phyloP scores from a whole-genome alignment of 2,113 vertebrate genomes.

The Pleuronectes platessa region DNA sequence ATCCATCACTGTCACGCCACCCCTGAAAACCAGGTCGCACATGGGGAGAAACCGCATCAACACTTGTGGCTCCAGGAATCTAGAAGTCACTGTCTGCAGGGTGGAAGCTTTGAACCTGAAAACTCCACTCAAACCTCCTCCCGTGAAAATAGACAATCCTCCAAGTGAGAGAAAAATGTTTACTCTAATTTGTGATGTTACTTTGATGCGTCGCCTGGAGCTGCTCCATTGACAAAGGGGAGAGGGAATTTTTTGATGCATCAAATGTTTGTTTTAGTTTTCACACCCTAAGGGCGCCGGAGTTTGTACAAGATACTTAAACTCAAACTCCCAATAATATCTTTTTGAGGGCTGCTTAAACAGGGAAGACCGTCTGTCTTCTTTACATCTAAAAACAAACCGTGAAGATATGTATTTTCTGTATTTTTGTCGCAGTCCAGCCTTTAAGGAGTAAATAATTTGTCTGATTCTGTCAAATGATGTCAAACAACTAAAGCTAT shows the following conservation, averaged over 20 bases:
- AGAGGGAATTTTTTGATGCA: slow-evolving; percentile 32
- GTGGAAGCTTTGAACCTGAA: slow-evolving; percentile 20
- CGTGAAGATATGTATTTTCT: background rate
- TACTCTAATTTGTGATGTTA: slow-evolving; percentile 32
- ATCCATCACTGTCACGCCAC: slow-evolving; percentile 84
- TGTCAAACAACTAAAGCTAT: background rate
- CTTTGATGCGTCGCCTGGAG: slow-evolving; percentile 39
- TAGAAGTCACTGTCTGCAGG: slow-evolving; percentile 32
- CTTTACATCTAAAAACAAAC: background rate
- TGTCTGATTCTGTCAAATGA: background rate
- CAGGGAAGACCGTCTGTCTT: background rate
- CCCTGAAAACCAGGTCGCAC: slow-evolving; percentile 37
- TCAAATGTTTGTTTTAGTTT: slow-evolving; percentile 28
- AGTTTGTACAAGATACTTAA: slow-evolving; percentile 22
- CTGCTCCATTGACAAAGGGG: slow-evolving; percentile 33
- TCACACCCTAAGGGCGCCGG: slow-evolving; percentile 26
- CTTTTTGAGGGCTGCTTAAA: background rate
- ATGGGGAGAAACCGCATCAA: slow-evolving; percentile 51
- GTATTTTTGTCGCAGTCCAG: background rate
- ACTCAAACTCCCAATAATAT: slow-evolving; percentile 6
- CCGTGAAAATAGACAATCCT: slow-evolving; percentile 2
- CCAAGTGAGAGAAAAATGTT: slow-evolving; percentile 10
- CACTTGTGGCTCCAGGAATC: slow-evolving; percentile 46
- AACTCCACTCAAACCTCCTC: background rate
- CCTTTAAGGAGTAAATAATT: background rate